These are phyloP conservation scores for Elephantulus edwardii DNA, from an alignment of 2,113 vertebrate genomes.

Conservation along the genomic window DNA sequence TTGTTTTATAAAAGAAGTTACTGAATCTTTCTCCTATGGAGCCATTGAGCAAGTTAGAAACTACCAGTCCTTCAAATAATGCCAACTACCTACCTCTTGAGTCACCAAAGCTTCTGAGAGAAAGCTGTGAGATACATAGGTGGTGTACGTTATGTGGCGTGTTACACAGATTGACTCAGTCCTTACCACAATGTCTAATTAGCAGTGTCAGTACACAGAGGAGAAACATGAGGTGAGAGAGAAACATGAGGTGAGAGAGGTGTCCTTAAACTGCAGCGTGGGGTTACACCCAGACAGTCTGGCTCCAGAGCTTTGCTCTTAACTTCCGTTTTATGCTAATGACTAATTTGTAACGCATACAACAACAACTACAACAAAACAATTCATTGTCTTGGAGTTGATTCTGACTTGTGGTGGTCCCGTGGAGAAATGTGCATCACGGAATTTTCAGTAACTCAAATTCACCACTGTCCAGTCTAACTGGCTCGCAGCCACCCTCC, in stretches of 20 bases:
- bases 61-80: neutral
- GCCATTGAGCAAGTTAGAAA: neutral
- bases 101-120: neutral
- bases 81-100: neutral
- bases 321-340: neutral
- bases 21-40: neutral
- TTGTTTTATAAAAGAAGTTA: no score
- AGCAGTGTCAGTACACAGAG: neutral
- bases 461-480: no score
- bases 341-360: slow-evolving; percentile 14
- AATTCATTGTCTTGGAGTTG: neutral
- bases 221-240: slow-evolving; percentile 16
- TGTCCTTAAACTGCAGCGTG: neutral
- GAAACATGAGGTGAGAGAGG: neutral
- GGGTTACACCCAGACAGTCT: neutral
- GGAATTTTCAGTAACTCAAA: neutral
- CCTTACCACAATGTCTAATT: neutral
- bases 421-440: neutral
- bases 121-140: neutral
- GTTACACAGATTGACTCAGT: neutral
- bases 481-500: no score
- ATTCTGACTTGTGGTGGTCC: neutral
- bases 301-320: neutral
- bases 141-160: neutral
- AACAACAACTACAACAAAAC: neutral